A percentile compares a stretch with the other conserved stretches of the same genome.
These are phyloP conservation scores for Sebastes vulpes DNA, from an alignment of 2,797 vertebrate genomes.

Conservation along the genomic window DNA sequence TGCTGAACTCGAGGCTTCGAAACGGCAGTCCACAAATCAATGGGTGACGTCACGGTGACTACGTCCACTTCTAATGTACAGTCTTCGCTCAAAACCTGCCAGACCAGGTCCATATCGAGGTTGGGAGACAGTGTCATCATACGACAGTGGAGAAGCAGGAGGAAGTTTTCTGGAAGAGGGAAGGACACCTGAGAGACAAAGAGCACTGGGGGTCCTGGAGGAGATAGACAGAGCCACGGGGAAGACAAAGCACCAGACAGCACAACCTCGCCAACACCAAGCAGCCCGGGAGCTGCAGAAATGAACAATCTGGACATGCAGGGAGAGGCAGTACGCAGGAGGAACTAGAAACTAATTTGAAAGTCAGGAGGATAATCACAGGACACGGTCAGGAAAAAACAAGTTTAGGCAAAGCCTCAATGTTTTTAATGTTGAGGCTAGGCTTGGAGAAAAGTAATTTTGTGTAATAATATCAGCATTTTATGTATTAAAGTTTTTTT, in stretches of 20 bases:
- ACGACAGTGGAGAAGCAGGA: not conserved
- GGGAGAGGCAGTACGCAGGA: not conserved
- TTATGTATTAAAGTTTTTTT: not conserved
- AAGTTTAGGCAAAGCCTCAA: not conserved
- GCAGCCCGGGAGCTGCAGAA: constrained; percentile 41
- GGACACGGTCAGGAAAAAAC: not conserved
- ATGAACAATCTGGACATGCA: constrained; percentile 57
- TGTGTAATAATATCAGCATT: not conserved
- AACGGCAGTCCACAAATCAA: too few relatives aligned
- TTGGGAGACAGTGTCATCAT: not conserved
- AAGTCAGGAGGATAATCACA: not conserved
- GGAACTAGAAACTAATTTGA: not conserved
- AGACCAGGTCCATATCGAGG: not conserved
- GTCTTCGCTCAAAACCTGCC: not conserved
- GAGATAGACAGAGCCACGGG: constrained; percentile 46
- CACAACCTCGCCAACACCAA: constrained; percentile 18
- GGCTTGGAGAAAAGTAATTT: not conserved
- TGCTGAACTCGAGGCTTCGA: too few relatives aligned
- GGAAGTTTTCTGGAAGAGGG: not conserved
- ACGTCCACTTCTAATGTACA: too few relatives aligned
- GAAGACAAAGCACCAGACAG: constrained; percentile 41
- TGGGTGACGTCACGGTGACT: too few relatives aligned
- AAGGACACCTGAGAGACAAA: too few relatives aligned
- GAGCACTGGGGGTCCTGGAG: constrained; percentile 15
- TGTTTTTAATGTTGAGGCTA: not conserved